phyloP scores from a whole-genome alignment of 1,140 invertebrate genomes.

The Bombus pyrosoma region DNA sequence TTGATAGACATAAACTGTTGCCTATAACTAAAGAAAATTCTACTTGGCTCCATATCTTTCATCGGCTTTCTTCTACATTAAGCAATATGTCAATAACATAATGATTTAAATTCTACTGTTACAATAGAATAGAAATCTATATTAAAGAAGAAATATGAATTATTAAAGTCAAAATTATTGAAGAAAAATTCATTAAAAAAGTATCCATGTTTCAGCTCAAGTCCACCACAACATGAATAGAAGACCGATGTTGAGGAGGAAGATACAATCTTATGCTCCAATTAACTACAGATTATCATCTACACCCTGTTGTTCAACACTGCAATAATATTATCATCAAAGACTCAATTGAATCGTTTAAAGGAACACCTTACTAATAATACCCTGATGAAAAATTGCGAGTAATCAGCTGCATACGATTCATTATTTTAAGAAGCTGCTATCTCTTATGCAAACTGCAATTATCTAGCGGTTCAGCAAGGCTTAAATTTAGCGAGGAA shows the following conservation, averaged over 20 bases:
- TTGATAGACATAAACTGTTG: neutral
- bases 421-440: conserved; percentile 11
- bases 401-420: neutral
- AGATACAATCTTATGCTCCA: neutral
- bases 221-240: neutral
- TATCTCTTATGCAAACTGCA: conserved; percentile 41
- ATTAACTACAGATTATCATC: neutral
- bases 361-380: neutral
- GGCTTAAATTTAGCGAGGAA: conserved; percentile 58
- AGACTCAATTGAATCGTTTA: neutral
- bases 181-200: neutral
- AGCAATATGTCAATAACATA: neutral
- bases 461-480: conserved; percentile 28
- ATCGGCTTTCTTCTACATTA: neutral
- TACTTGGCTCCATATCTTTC: neutral
- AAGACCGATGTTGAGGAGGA: neutral
- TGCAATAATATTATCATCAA: neutral
- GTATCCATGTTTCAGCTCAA: no score
- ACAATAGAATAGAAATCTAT: neutral
- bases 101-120: neutral
- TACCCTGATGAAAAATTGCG: neutral
- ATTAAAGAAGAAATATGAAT: neutral
- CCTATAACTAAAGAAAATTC: neutral
- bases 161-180: neutral
- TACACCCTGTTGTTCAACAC: neutral